A percentile compares a stretch with the other conserved stretches of the same genome.
Evolutionary conservation across 2,113 vertebrate species (phyloP).

Genomic region (Lucifuga dentata): DNA sequence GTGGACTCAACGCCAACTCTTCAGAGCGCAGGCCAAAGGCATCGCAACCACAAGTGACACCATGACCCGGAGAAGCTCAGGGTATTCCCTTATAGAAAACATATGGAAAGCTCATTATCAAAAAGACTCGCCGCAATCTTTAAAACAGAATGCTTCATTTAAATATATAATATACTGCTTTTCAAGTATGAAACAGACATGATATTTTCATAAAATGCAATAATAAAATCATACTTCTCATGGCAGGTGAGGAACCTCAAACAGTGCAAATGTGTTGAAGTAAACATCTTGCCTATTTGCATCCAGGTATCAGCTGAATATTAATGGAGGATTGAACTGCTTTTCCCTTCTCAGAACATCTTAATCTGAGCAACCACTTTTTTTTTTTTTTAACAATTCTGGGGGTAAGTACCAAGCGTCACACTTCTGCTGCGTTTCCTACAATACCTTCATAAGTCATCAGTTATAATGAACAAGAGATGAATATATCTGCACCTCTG

Average conservation of each 20-base stretch:
- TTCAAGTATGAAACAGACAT: conserved; percentile 75
- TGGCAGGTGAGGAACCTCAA: conserved; percentile 46
- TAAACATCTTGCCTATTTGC: conserved; percentile 22
- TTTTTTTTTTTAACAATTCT: conserved; percentile 62
- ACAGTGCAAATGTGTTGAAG: conserved; percentile 42
- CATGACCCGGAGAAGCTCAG: conserved; percentile 64
- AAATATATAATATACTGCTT: conserved; percentile 73
- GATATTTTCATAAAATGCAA: conserved; percentile 72
- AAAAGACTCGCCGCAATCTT: conserved; percentile 79
- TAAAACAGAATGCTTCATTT: conserved; percentile 85
- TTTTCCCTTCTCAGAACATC: conserved; percentile 73
- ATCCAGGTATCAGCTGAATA: conserved; percentile 37
- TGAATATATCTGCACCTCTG: conserved; percentile 20
- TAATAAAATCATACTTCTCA: conserved; percentile 66
- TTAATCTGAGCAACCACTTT: conserved; percentile 65
- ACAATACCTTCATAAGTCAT: conserved; percentile 20
- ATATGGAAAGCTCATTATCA: conserved; percentile 72
- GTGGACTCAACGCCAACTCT: conserved; percentile 30
- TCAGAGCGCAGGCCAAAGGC: conserved; percentile 34
- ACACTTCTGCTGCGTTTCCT: conserved; percentile 15
- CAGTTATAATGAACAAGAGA: conserved; percentile 1
- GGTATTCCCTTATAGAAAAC: conserved; percentile 77
- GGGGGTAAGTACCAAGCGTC: conserved; percentile 58
- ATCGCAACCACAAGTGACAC: conserved; percentile 43
- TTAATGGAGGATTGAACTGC: conserved; percentile 26